Evolutionary conservation across 2,797 vertebrate species (phyloP).

Genomic region (Spatula versicolor): DNA sequence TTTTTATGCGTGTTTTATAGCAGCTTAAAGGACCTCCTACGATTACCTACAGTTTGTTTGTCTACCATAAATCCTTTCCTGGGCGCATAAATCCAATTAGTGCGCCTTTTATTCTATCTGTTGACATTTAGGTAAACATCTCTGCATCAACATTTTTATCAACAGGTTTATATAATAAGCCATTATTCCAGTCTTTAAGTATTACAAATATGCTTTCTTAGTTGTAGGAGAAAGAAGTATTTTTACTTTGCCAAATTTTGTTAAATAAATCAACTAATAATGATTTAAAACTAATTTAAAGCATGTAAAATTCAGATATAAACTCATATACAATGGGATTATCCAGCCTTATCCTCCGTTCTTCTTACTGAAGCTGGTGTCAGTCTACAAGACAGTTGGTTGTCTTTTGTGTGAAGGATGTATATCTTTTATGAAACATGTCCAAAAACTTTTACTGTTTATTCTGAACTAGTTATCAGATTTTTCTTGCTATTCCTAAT

Average conservation of each 20-base stretch:
- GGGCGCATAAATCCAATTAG: slow-evolving; percentile 32
- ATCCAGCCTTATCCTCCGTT: not conserved
- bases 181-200: not conserved
- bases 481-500: slow-evolving; percentile 6
- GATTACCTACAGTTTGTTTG: not conserved
- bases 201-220: not conserved
- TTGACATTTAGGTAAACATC: slow-evolving; percentile 7
- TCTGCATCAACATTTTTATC: slow-evolving; percentile 31
- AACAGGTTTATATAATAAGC: slow-evolving; percentile 25
- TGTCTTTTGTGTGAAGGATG: not conserved
- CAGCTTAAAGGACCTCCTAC: not conserved
- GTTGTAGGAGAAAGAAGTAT: not conserved
- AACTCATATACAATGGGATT: not conserved
- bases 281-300: not conserved
- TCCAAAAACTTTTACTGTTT: not conserved
- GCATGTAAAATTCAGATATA: not conserved
- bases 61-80: slow-evolving; percentile 10
- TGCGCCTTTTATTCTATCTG: not conserved
- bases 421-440: not conserved
- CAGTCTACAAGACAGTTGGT: not conserved
- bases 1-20: slow-evolving; percentile 5
- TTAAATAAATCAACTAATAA: not conserved
- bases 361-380: not conserved
- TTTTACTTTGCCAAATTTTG: not conserved
- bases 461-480: not conserved